Conservation (phyloP, 1,140 invertebrate genomes). For the Tetragonula clypearis region DNA sequence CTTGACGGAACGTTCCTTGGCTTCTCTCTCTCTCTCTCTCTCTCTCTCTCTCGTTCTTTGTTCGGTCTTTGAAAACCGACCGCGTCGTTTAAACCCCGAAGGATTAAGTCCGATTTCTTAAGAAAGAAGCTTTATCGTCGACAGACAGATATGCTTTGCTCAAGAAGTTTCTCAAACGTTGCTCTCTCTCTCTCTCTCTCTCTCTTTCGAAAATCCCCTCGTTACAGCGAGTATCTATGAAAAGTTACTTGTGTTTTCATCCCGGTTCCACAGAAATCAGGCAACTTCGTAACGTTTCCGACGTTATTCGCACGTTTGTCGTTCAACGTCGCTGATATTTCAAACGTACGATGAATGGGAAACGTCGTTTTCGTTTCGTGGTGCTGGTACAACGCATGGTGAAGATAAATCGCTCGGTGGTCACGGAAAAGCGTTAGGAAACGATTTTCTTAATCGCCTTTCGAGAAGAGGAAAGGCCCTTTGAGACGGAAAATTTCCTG, state of each 20-base stretch:
- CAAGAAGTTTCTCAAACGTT: conserved; percentile 3
- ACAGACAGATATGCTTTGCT: background rate
- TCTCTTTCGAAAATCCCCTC: background rate
- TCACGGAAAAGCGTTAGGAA: background rate
- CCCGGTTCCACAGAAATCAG: background rate
- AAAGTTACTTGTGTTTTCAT: conserved; percentile 14
- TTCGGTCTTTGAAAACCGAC: conserved; percentile 11
- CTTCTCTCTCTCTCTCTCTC: too few species aligned
- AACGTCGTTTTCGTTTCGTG: background rate
- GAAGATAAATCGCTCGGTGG: background rate
- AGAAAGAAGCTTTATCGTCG: conserved; percentile 5
- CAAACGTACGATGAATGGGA: background rate
- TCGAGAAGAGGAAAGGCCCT: background rate
- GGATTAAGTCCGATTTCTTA: background rate
- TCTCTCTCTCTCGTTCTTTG: too few species aligned
- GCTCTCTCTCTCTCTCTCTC: background rate
- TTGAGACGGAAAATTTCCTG: background rate
- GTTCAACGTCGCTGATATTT: background rate
- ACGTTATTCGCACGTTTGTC: too few species aligned
- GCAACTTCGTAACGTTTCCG: background rate
- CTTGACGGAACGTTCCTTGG: background rate
- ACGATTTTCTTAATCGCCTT: background rate
- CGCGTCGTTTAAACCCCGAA: background rate
- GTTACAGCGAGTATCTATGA: background rate
- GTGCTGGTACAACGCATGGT: background rate